Percentiles rank a stretch among this genome's conserved stretches.
Evolutionary conservation across 2,113 vertebrate genomes (phyloP).

Genomic region (Elgaria multicarinata): DNA sequence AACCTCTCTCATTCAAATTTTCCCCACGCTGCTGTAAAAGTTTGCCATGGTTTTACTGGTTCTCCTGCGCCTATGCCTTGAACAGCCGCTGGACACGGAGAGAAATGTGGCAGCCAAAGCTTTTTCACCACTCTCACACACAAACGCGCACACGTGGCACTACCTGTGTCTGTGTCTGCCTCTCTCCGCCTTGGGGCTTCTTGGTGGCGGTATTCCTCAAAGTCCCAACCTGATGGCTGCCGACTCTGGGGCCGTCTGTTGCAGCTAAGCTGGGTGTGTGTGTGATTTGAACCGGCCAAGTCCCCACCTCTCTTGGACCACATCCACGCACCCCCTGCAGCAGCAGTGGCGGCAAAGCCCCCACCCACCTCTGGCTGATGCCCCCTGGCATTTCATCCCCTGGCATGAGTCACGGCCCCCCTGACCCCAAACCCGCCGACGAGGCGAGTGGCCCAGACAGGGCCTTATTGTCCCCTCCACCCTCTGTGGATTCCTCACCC

Average conservation of each 20-base stretch:
- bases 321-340: neutral
- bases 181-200: neutral
- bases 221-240: neutral
- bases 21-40: too few relatives aligned
- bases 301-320: conserved; percentile 35
- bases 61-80: neutral
- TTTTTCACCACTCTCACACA: neutral
- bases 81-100: neutral
- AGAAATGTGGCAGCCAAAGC: neutral
- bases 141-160: too few relatives aligned
- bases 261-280: neutral
- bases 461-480: conserved; percentile 28
- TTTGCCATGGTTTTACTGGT: neutral
- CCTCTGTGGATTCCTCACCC: conserved; percentile 26
- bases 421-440: conserved; percentile 5
- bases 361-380: conserved; percentile 26
- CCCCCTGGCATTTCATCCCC: conserved; percentile 34
- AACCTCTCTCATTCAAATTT: neutral
- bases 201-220: neutral
- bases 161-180: conserved; percentile 12
- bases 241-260: neutral
- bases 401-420: conserved; percentile 32
- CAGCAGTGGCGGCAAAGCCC: neutral
- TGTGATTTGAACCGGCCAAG: neutral
- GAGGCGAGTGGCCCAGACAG: conserved; percentile 33